These are phyloP conservation scores for Parascotia fuliginaria DNA, from an alignment of 2,888 invertebrate species.

Conservation along the genomic window DNA sequence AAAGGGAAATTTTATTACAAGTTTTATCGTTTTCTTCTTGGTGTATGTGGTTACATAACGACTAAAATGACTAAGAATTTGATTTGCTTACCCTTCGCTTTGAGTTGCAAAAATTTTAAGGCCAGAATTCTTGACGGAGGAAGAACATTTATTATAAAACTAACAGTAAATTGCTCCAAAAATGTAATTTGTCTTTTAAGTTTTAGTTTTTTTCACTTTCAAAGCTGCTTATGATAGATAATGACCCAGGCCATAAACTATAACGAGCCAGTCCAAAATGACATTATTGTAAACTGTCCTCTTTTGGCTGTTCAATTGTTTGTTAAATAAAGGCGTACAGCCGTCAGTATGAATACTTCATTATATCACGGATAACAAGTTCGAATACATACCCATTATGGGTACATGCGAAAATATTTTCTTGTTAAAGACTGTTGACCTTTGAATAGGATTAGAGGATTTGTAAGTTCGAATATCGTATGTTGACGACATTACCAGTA, in stretches of 20 bases:
- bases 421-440: slow-evolving; percentile 44
- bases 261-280: slow-evolving; percentile 5
- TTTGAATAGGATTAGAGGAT: slow-evolving; percentile 34
- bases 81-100: neutral
- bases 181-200: too few species aligned
- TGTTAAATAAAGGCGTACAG: slow-evolving; percentile 27
- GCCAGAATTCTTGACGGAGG: neutral
- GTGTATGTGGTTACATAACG: neutral
- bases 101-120: neutral
- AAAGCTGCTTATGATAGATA: too few species aligned
- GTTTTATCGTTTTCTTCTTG: neutral
- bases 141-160: neutral
- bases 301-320: slow-evolving; percentile 17
- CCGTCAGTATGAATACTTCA: slow-evolving; percentile 28
- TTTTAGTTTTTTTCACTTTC: too few species aligned
- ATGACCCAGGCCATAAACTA: neutral
- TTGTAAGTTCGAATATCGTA: slow-evolving; percentile 14
- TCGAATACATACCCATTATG: slow-evolving; percentile 18
- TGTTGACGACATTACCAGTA: slow-evolving; percentile 4
- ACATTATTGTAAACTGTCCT: slow-evolving; percentile 9
- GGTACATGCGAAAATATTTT: slow-evolving; percentile 38
- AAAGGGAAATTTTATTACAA: slow-evolving; percentile 10
- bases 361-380: slow-evolving; percentile 34
- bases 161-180: neutral
- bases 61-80: too few species aligned